These are phyloP conservation scores for Leucophenga montana DNA, from an alignment of 2,888 invertebrate genomes.

Conservation along the genomic window DNA sequence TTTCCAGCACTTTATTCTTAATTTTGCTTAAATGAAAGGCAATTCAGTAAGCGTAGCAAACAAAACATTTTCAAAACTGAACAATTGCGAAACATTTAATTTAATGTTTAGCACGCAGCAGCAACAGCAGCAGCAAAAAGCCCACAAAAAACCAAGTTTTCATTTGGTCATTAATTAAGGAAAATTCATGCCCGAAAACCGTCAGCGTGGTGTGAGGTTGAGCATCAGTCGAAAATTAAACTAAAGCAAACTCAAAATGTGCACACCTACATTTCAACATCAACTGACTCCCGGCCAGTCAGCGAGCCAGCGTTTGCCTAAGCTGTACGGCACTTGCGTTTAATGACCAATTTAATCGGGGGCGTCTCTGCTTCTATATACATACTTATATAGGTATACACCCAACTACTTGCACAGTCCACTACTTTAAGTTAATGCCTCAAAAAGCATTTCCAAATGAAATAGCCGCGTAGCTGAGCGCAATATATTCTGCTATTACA, in stretches of 20 bases:
- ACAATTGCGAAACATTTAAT: slow-evolving; percentile 52
- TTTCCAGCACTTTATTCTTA: no score
- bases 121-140: slow-evolving; percentile 36
- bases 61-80: background rate
- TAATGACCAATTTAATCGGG: slow-evolving; percentile 61
- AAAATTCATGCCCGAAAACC: slow-evolving; percentile 33
- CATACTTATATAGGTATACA: background rate
- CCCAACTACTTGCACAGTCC: background rate
- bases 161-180: slow-evolving; percentile 55
- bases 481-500: background rate
- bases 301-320: background rate
- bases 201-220: background rate
- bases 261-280: slow-evolving; percentile 33
- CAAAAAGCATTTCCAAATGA: slow-evolving; percentile 54
- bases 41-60: background rate
- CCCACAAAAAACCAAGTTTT: slow-evolving; percentile 31
- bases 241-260: slow-evolving; percentile 40
- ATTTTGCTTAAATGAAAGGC: background rate
- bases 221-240: slow-evolving; percentile 48
- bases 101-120: slow-evolving; percentile 42
- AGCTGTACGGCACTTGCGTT: slow-evolving; percentile 57
- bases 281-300: background rate
- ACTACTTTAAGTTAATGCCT: slow-evolving; percentile 41
- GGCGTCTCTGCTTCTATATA: slow-evolving; percentile 21
- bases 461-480: slow-evolving; percentile 45